A percentile compares a stretch with the other conserved stretches of the same genome.
These are phyloP conservation scores for Neogobius melanostomus DNA, from an alignment of 2,113 vertebrate species.

Conservation along the genomic window DNA sequence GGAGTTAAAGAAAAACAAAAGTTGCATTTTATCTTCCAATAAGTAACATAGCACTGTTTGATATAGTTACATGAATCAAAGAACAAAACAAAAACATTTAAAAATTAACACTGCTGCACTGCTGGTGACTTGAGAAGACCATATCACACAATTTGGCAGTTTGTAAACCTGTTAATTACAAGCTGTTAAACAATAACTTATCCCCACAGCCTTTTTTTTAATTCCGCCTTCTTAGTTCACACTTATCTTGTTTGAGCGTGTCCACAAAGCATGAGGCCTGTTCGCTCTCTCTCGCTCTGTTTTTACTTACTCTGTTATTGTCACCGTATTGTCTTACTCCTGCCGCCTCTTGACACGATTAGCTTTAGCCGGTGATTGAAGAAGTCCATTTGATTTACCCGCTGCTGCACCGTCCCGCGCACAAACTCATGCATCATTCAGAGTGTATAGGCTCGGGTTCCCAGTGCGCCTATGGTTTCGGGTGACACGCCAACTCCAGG, in stretches of 20 bases:
- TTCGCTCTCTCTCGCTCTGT: background rate
- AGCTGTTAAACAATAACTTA: background rate
- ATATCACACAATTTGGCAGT: background rate
- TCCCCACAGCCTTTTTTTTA: background rate
- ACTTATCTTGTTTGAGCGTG: slow-evolving; percentile 4
- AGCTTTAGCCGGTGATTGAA: slow-evolving; percentile 31
- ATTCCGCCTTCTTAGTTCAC: background rate
- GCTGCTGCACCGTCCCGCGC: slow-evolving; percentile 20
- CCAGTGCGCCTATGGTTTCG: slow-evolving; percentile 47
- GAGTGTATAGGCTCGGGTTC: slow-evolving; percentile 37
- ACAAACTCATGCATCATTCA: slow-evolving; percentile 65
- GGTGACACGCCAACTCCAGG: slow-evolving; percentile 47
- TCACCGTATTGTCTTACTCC: slow-evolving; percentile 19
- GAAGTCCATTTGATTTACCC: slow-evolving; percentile 21
- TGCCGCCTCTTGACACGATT: slow-evolving; percentile 30
- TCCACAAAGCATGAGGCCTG: background rate
- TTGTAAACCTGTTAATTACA: background rate
- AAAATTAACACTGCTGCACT: too few species aligned
- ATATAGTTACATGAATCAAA: background rate
- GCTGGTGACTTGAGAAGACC: background rate
- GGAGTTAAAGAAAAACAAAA: too few species aligned
- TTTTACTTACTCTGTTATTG: slow-evolving; percentile 2
- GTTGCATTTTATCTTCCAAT: too few species aligned
- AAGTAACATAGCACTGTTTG: too few species aligned
- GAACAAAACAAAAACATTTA: background rate